These are phyloP conservation scores for Scaptomyza cyrtandrae DNA, from an alignment of 2,888 invertebrate species.

Conservation along the genomic window DNA sequence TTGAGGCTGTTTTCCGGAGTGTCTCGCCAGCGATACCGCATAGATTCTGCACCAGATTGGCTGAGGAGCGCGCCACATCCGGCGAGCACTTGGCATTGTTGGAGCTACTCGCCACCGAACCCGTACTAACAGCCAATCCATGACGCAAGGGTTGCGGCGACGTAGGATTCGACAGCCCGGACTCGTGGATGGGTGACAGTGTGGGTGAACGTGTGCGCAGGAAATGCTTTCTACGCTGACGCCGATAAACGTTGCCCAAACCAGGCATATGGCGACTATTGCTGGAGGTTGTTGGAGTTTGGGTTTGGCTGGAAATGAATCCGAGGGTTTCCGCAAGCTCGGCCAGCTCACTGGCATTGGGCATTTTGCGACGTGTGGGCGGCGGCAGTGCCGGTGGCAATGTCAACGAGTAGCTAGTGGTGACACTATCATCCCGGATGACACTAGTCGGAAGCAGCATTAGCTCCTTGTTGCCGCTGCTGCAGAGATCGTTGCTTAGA, in stretches of 20 bases:
- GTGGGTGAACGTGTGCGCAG: conserved; percentile 86
- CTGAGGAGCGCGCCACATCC: conserved; percentile 74
- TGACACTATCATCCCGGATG: conserved; percentile 82
- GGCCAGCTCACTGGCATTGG: conserved; percentile 86
- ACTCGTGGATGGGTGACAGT: conserved; percentile 89
- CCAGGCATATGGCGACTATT: conserved; percentile 69
- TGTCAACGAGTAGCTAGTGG: conserved; percentile 76
- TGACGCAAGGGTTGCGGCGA: conserved; percentile 86
- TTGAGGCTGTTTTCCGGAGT: conserved; percentile 74
- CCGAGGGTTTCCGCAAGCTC: conserved; percentile 86
- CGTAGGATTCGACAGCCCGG: conserved; percentile 89
- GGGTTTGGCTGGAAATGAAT: conserved; percentile 77
- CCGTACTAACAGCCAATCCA: conserved; percentile 52
- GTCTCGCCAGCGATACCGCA: conserved; percentile 62
- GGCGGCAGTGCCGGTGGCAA: conserved; percentile 85
- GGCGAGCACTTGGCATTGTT: conserved; percentile 72
- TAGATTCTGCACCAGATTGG: conserved; percentile 72
- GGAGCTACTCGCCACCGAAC: conserved; percentile 14
- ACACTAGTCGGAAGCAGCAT: conserved; percentile 83
- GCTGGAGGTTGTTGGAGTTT: conserved; percentile 16
- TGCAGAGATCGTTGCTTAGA: conserved; percentile 61
- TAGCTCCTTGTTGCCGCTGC: conserved; percentile 67
- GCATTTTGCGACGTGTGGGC: conserved; percentile 85
- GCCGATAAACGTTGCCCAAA: conserved; percentile 79
- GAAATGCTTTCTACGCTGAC: conserved; percentile 85